Conservation (phyloP, 2,113 vertebrate species). For the Chrysochloris asiatica region DNA sequence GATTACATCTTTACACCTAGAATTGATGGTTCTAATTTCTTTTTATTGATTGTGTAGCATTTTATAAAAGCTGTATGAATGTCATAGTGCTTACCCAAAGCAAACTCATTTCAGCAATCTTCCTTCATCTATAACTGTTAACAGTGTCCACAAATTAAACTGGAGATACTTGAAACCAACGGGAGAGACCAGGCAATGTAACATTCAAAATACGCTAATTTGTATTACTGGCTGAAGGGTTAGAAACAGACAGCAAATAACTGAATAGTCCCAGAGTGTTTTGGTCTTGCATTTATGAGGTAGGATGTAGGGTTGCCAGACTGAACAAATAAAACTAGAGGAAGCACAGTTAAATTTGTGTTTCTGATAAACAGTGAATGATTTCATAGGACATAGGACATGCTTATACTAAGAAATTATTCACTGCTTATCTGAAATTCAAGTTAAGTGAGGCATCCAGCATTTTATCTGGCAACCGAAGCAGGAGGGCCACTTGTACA, state of each 20-base stretch:
- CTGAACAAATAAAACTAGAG: slow-evolving; percentile 35
- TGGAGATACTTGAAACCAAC: slow-evolving; percentile 17
- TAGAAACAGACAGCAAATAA: slow-evolving; percentile 20
- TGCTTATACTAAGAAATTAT: too few relatives aligned
- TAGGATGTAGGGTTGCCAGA: neutral
- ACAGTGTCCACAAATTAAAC: slow-evolving; percentile 62
- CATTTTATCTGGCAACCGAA: slow-evolving; percentile 38
- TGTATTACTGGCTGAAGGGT: slow-evolving; percentile 10
- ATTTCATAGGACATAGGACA: too few relatives aligned
- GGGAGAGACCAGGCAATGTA: neutral
- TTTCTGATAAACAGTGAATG: slow-evolving; percentile 45
- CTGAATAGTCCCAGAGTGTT: slow-evolving; percentile 6
- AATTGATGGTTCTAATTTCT: slow-evolving; percentile 78
- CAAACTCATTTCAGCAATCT: slow-evolving; percentile 51
- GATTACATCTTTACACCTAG: slow-evolving; percentile 70
- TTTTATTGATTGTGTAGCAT: slow-evolving; percentile 75
- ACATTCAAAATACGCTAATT: neutral
- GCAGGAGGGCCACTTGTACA: neutral
- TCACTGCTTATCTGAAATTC: slow-evolving; percentile 55
- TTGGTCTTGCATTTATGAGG: neutral
- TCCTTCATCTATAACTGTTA: slow-evolving; percentile 59
- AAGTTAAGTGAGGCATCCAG: slow-evolving; percentile 46
- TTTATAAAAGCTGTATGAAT: slow-evolving; percentile 73
- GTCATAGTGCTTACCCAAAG: slow-evolving; percentile 75
- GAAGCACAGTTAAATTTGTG: slow-evolving; percentile 10